These are phyloP conservation scores for Drepana arcuata DNA, from an alignment of 1,140 invertebrate species.

Conservation along the genomic window DNA sequence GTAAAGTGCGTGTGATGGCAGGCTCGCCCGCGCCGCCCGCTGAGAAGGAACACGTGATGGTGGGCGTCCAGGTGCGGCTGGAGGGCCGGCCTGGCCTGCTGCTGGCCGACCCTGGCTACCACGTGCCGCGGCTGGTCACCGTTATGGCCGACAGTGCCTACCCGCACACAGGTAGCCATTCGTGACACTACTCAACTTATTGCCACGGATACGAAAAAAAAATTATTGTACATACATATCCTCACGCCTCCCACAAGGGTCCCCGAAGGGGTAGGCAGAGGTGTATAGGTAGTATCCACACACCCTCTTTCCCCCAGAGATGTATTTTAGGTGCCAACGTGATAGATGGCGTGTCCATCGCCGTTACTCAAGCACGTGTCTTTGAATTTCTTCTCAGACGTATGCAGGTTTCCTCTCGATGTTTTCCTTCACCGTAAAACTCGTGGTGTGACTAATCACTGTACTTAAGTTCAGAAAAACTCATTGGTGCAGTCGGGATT, in stretches of 20 bases:
- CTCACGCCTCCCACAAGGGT: too few species aligned
- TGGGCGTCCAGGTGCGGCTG: slow-evolving; percentile 83
- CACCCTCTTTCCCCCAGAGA: too few species aligned
- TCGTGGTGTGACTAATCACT: too few species aligned
- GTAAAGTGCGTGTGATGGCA: too few species aligned
- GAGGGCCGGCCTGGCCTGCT: slow-evolving; percentile 82
- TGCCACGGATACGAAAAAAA: too few species aligned
- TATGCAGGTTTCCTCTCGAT: not conserved
- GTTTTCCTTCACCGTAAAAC: not conserved
- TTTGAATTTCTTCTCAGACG: not conserved
- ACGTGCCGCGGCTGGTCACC: slow-evolving; percentile 87
- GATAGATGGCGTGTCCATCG: too few species aligned
- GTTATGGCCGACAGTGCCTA: slow-evolving; percentile 89
- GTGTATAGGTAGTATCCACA: too few species aligned
- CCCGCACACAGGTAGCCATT: slow-evolving; percentile 89
- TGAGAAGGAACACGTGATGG: slow-evolving; percentile 92
- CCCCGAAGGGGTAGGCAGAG: too few species aligned
- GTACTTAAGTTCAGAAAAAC: not conserved
- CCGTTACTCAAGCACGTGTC: too few species aligned
- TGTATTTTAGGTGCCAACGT: too few species aligned
- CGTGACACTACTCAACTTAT: too few species aligned
- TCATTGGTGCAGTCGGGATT: not conserved
- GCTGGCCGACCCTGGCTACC: slow-evolving; percentile 91
- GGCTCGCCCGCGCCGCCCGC: slow-evolving; percentile 74
- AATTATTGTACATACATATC: too few species aligned